Base-by-base conservation (phyloP, 2,797 vertebrate genomes). In the Myoxocephalus aenaeus region DNA sequence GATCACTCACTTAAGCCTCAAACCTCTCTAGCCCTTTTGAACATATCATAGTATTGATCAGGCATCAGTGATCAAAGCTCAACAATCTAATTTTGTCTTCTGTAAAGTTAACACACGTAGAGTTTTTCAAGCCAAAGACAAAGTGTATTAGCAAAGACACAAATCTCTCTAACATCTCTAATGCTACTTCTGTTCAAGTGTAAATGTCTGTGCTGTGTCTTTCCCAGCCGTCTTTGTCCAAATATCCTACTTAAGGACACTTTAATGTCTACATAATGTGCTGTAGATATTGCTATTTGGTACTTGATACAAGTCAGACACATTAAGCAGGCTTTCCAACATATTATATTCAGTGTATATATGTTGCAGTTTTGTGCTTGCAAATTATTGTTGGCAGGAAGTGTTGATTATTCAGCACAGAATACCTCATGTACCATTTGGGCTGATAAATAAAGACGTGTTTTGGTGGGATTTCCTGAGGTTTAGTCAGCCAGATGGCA, bases 21-120 rank as follows among this genome's bases (percentile, higher is more conserved):
- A 66, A 36, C 38, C 72, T 32, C 69, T 18, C 6, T 15, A 65
- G 66, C 38, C 25, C 18, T 32, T 54, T 72, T 27, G 18, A 67
- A 58, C 44, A 58, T 70, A 56, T 64, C 27, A 58, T 70, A 64
- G 22, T 71, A 76, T 73, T 66, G 75, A 79, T 78, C 50, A 51
- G 8, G 48, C 46, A 51, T 78, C 50, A 46, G 6, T 46, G 54
- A 51, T 64, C 42, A 46, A 44, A 73, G 64, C 63, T 42, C 57
- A 57, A 44, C 29, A 50, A 15, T 32, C 66, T 32, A 12, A 38
- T 22, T 68, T 22, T 59, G 22, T 54, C 57, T 44, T 34, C 25
- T 3, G 1, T 3, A 10, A 14, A 40, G 14, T 25, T 22, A 75
- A 66, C 34, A 62, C 3, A 7, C 50, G 44, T 20, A 14, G 18